Conservation (phyloP, 2,113 vertebrate species). For the Apaloderma vittatum region DNA sequence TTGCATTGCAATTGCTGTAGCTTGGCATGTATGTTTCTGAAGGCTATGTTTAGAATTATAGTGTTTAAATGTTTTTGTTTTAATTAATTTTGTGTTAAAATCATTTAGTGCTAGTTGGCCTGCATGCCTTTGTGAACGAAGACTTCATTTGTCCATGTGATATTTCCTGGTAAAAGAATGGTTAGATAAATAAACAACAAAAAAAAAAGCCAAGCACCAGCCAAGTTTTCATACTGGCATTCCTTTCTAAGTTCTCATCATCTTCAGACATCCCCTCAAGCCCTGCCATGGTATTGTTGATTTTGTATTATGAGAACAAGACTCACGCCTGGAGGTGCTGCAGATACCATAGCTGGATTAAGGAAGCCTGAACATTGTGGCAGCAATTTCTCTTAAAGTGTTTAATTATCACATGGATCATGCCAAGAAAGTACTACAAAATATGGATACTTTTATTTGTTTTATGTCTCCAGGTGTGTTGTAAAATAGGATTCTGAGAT, state of each 20-base stretch:
- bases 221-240: neutral
- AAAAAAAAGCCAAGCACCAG: neutral
- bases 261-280: conserved; percentile 19
- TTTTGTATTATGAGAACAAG: conserved; percentile 48
- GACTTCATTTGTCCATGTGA: neutral
- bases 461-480: neutral
- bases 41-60: conserved; percentile 51
- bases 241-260: conserved; percentile 49
- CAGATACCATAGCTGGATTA: conserved; percentile 14
- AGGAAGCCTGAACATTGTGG: conserved; percentile 21
- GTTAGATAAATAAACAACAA: neutral
- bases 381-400: conserved; percentile 46
- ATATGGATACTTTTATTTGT: conserved; percentile 16
- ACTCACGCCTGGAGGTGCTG: conserved; percentile 39
- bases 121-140: neutral
- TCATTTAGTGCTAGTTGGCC: neutral
- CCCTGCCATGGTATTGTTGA: conserved; percentile 13
- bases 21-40: conserved; percentile 37
- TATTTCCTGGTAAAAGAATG: conserved; percentile 4
- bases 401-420: conserved; percentile 16
- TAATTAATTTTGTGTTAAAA: conserved; percentile 53
- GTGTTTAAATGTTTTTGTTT: conserved; percentile 53
- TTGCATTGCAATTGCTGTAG: conserved; percentile 43
- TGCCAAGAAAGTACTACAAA: conserved; percentile 53
- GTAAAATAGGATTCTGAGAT: conserved; percentile 4